A percentile compares a stretch with the other conserved stretches of the same genome.
phyloP scores from a whole-genome alignment of 1,140 invertebrate species.

The Scaptomyza graminum region DNA sequence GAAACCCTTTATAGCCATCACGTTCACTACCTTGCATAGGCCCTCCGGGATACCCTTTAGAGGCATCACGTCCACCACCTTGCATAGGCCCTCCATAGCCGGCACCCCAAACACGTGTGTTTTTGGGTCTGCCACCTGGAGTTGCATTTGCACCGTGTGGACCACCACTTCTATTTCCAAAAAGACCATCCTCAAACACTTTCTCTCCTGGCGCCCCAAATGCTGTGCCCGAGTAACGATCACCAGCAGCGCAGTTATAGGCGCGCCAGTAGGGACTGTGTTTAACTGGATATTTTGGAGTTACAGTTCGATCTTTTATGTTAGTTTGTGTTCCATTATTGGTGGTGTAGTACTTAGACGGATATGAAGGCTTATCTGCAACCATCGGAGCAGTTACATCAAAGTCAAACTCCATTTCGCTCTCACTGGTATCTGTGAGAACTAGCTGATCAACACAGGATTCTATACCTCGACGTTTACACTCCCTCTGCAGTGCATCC shows the following conservation, averaged over 20 bases:
- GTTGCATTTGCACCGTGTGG: constrained; percentile 24
- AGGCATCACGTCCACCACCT: constrained; percentile 4
- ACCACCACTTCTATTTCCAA: constrained; percentile 47
- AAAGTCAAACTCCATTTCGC: constrained; percentile 71
- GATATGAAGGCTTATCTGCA: not conserved
- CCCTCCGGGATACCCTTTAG: not conserved
- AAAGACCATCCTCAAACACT: constrained; percentile 59
- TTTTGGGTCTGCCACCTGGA: constrained; percentile 1
- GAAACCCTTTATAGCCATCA: not conserved
- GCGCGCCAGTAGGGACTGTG: constrained; percentile 26
- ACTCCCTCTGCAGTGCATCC: constrained; percentile 48
- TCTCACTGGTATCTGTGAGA: constrained; percentile 73
- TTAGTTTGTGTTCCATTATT: constrained; percentile 59
- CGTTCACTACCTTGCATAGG: constrained; percentile 21
- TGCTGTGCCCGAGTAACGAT: constrained; percentile 54
- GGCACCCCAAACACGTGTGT: constrained; percentile 7
- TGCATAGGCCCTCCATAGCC: constrained; percentile 24
- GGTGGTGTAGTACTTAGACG: not conserved
- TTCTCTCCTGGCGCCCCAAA: constrained; percentile 36
- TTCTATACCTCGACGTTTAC: constrained; percentile 33
- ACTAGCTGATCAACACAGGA: constrained; percentile 52
- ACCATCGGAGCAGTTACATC: constrained; percentile 58
- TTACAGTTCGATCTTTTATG: constrained; percentile 16
- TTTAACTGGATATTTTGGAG: constrained; percentile 20
- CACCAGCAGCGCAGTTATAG: constrained; percentile 53